A percentile compares a stretch with the other conserved stretches of the same genome.
Evolutionary conservation across 1,140 invertebrate species (phyloP).

Genomic region (Globodera ellingtonae): DNA sequence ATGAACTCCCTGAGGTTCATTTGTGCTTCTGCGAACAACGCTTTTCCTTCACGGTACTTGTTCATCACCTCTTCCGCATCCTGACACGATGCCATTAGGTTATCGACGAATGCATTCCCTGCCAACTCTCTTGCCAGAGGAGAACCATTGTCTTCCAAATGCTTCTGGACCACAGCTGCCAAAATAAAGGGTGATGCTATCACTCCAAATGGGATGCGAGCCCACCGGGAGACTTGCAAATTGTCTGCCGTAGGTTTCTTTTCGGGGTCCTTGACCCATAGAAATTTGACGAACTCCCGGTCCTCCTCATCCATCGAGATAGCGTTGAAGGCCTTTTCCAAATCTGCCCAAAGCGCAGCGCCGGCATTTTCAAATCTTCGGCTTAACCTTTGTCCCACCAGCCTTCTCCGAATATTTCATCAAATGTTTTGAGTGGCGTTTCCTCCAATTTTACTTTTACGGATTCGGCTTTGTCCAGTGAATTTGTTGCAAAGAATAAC

Average conservation of each 20-base stretch:
- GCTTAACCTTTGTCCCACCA: too few relatives aligned
- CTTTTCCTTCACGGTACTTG: not conserved
- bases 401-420: too few relatives aligned
- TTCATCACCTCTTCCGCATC: not conserved
- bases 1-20: conserved; percentile 16
- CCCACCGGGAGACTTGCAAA: not conserved
- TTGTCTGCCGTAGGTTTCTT: conserved; percentile 7
- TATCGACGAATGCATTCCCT: not conserved
- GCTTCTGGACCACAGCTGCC: not conserved
- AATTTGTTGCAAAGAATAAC: too few relatives aligned
- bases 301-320: not conserved
- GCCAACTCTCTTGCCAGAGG: not conserved
- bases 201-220: not conserved
- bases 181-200: conserved; percentile 3
- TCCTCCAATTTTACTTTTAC: too few relatives aligned
- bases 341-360: conserved; percentile 4
- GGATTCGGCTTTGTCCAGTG: too few relatives aligned
- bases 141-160: not conserved
- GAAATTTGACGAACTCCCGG: not conserved
- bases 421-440: too few relatives aligned
- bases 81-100: not conserved
- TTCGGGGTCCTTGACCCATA: not conserved
- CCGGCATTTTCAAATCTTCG: too few relatives aligned
- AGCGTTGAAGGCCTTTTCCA: conserved; percentile 8
- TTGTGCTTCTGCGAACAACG: not conserved